Evolutionary conservation across 1,140 invertebrate species (phyloP).

Genomic region (Gryllus bimaculatus): DNA sequence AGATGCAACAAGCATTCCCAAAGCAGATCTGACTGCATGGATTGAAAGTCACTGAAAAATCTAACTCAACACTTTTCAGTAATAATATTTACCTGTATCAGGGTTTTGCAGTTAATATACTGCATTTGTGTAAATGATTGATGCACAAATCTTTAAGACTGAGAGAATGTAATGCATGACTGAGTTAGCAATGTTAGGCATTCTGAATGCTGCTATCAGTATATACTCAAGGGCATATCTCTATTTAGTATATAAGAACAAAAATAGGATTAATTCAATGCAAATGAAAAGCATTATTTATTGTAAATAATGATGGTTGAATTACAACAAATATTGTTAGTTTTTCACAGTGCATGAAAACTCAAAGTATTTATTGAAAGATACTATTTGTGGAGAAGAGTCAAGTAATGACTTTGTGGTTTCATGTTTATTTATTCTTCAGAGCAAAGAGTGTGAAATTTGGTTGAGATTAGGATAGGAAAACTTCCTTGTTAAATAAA

Average conservation of each 20-base stretch:
- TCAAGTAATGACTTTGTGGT: not conserved
- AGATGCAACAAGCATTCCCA: conserved; percentile 1
- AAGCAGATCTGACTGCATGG: conserved; percentile 6
- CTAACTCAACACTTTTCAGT: not conserved
- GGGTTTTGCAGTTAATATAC: not conserved
- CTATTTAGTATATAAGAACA: not conserved
- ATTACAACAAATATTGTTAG: not conserved
- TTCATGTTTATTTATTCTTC: not conserved
- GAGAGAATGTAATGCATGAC: not conserved
- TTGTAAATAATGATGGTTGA: not conserved
- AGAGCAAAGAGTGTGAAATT: not conserved
- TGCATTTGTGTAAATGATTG: not conserved
- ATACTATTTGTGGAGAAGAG: not conserved
- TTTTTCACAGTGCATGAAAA: not conserved
- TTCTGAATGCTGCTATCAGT: not conserved
- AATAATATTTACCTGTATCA: not conserved
- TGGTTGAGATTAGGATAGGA: not conserved
- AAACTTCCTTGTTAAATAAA: not conserved
- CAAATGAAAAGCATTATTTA: not conserved
- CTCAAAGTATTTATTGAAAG: not conserved
- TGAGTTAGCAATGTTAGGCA: not conserved
- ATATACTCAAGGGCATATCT: not conserved
- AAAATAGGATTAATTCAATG: not conserved
- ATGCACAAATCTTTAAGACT: not conserved
- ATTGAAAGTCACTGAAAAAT: not conserved